Conservation (phyloP, 2,113 vertebrate species). For the Sinosuthora webbiana region DNA sequence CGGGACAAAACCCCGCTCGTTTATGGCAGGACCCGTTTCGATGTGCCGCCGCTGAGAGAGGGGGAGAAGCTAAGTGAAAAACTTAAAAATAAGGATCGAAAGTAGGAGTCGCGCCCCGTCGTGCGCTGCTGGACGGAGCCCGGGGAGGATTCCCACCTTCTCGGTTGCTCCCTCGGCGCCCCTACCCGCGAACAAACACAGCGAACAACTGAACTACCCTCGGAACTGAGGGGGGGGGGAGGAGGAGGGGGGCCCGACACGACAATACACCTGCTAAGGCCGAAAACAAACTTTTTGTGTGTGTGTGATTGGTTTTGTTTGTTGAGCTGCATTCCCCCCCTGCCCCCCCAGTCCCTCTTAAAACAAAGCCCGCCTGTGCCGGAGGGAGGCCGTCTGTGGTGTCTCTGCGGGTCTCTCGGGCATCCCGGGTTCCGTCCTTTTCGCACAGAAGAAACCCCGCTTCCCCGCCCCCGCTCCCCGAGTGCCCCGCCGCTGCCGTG, state of each 20-base stretch:
- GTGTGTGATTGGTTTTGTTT: background rate
- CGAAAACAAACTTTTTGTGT: background rate
- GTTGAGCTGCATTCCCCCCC: background rate
- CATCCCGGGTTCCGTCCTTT: background rate
- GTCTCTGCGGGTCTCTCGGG: background rate
- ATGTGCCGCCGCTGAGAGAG: background rate
- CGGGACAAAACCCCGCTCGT: background rate
- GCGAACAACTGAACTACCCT: background rate
- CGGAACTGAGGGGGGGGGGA: too few species aligned
- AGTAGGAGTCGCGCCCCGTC: background rate
- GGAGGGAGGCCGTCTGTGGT: background rate
- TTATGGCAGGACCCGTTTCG: background rate
- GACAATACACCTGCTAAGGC: background rate
- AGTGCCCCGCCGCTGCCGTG: background rate
- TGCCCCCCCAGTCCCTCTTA: background rate
- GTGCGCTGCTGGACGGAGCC: background rate
- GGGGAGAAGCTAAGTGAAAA: background rate
- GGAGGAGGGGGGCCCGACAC: background rate
- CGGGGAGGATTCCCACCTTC: background rate
- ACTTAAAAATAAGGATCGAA: background rate
- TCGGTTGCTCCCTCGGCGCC: background rate
- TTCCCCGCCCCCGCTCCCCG: rapidly evolving
- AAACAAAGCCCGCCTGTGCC: background rate
- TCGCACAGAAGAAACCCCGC: background rate
- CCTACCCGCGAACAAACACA: background rate